Percentiles rank a stretch among this genome's conserved stretches.
These are phyloP conservation scores for Epizoanthus stellaris DNA, from an alignment of 92 coral and sea anemone genomes.

Conservation along the genomic window DNA sequence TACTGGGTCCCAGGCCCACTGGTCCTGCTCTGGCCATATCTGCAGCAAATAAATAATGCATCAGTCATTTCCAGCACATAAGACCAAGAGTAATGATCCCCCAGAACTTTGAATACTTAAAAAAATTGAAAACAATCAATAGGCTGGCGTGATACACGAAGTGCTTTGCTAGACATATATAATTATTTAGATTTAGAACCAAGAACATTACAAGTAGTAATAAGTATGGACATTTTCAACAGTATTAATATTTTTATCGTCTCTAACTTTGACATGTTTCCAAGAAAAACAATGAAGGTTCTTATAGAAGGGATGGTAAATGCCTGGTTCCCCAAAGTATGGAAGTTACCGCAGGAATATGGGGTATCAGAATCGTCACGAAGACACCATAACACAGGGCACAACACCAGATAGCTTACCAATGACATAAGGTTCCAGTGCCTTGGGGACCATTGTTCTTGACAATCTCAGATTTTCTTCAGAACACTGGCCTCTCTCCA, in stretches of 20 bases:
- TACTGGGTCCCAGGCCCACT: constrained; percentile 80
- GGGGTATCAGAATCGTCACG: no score
- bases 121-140: no score
- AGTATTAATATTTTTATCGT: no score
- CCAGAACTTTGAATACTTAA: no score
- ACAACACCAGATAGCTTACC: constrained; percentile 58
- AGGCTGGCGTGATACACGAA: no score
- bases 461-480: constrained; percentile 77
- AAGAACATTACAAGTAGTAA: no score
- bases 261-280: no score
- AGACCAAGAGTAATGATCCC: not conserved
- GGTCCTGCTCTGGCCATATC: constrained; percentile 97
- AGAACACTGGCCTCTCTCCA: constrained; percentile 87
- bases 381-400: not conserved
- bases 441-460: constrained; percentile 97
- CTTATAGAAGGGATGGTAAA: not conserved
- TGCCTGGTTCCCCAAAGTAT: not conserved
- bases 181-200: no score
- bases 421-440: constrained; percentile 93
- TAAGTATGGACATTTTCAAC: no score
- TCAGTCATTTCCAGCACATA: not conserved
- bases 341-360: not conserved
- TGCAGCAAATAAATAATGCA: constrained; percentile 27
- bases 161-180: no score
- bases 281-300: not conserved